A percentile compares a stretch with the other conserved stretches of the same genome.
Evolutionary conservation across 2,113 vertebrate species (phyloP).

Genomic region (zebrafish (Danio rerio)): DNA sequence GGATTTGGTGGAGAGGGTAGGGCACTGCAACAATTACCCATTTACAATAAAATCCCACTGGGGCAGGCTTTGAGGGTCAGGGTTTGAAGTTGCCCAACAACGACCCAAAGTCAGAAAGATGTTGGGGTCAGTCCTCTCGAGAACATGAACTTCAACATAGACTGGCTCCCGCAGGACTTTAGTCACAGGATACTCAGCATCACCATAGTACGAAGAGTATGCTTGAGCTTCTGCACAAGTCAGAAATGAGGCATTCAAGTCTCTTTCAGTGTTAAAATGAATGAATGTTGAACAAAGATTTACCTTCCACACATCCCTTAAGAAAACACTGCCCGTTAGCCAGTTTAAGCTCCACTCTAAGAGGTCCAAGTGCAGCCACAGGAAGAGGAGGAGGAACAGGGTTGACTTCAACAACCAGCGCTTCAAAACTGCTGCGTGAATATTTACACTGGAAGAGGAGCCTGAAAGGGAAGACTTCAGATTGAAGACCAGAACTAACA

Average conservation of each 20-base stretch:
- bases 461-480: conserved; percentile 50
- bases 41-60: conserved; percentile 69
- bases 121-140: conserved; percentile 69
- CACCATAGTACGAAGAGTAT: conserved; percentile 66
- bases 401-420: conserved; percentile 55
- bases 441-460: conserved; percentile 70
- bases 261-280: background rate
- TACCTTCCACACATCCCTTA: conserved; percentile 72
- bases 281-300: background rate
- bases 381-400: conserved; percentile 17
- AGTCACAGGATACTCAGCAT: conserved; percentile 66
- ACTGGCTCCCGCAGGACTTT: conserved; percentile 65
- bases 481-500: background rate
- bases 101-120: conserved; percentile 67
- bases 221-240: conserved; percentile 62
- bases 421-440: conserved; percentile 48
- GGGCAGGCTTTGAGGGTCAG: conserved; percentile 59
- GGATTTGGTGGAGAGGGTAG: no score
- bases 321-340: conserved; percentile 66
- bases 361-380: conserved; percentile 60
- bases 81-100: conserved; percentile 71
- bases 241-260: background rate
- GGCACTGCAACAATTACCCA: background rate
- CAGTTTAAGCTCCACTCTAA: conserved; percentile 65
- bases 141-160: conserved; percentile 67